Evolutionary conservation across 23 tunicate genomes (phyloP).

Genomic region (Clavelina lepadiformis): DNA sequence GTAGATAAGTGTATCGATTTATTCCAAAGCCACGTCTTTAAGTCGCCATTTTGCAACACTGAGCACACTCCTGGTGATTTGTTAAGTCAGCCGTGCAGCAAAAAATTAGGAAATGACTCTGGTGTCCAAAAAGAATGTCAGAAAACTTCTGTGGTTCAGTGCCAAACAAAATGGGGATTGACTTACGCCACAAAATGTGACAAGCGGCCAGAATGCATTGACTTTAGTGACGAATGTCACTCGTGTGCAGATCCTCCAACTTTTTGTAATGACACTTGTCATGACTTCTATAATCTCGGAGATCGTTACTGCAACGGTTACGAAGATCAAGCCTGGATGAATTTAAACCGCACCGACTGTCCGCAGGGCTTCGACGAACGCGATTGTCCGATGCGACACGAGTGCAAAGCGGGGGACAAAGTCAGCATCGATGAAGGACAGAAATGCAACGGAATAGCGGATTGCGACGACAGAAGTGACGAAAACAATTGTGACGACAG

Average conservation of each 20-base stretch:
- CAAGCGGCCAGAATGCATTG: conserved; percentile 2
- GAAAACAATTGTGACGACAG: conserved; percentile 34
- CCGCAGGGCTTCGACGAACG: conserved; percentile 7
- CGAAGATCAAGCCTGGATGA: not conserved
- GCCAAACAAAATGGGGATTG: too few relatives aligned
- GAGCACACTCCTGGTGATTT: too few relatives aligned
- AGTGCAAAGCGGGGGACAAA: conserved; percentile 8
- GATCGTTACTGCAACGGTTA: conserved; percentile 16
- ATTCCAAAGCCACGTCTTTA: too few relatives aligned
- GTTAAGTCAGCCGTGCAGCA: too few relatives aligned
- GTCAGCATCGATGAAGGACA: not conserved
- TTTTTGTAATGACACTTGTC: conserved; percentile 4
- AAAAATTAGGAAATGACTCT: too few relatives aligned
- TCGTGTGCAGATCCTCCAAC: not conserved
- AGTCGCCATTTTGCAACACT: too few relatives aligned
- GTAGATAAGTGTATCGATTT: too few relatives aligned
- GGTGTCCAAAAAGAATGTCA: too few relatives aligned
- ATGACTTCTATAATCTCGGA: not conserved
- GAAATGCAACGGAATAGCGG: conserved; percentile 36
- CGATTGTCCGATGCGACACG: conserved; percentile 3
- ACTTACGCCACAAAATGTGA: conserved; percentile 11
- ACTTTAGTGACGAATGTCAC: conserved; percentile 7
- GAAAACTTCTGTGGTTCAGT: too few relatives aligned
- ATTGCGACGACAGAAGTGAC: conserved; percentile 50
- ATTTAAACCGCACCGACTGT: not conserved